phyloP scores from a whole-genome alignment of 1,140 invertebrate species.

The Oryzaephilus surinamensis region DNA sequence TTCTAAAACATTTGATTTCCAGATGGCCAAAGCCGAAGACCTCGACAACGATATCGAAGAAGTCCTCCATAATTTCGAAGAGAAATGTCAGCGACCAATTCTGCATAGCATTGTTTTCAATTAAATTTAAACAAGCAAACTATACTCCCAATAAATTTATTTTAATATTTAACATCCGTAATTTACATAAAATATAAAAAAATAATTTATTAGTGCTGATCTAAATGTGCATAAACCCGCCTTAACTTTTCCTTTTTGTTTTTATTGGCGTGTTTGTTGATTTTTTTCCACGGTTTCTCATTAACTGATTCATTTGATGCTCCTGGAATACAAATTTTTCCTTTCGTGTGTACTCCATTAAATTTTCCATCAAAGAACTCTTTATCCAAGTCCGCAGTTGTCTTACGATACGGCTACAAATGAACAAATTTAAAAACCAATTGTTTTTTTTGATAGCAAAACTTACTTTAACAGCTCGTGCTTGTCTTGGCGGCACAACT shows the following conservation, averaged over 20 bases:
- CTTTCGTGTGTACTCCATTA: slow-evolving; percentile 39
- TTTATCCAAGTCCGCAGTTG: slow-evolving; percentile 45
- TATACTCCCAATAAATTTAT: slow-evolving; percentile 4
- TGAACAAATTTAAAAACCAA: slow-evolving; percentile 6
- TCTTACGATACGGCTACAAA: slow-evolving; percentile 34
- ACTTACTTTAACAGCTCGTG: slow-evolving; percentile 43
- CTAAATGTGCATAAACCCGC: slow-evolving; percentile 66
- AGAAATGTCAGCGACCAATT: slow-evolving; percentile 74
- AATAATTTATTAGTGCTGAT: slow-evolving; percentile 49
- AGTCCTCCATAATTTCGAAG: slow-evolving; percentile 90
- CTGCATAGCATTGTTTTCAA: slow-evolving; percentile 93
- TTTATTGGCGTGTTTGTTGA: slow-evolving; percentile 66
- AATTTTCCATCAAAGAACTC: slow-evolving; percentile 44
- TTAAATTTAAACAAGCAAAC: slow-evolving; percentile 34
- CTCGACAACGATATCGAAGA: slow-evolving; percentile 98
- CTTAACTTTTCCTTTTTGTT: slow-evolving; percentile 82
- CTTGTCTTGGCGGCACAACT: slow-evolving; percentile 41
- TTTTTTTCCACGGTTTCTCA: slow-evolving; percentile 72
- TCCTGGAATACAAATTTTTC: too few species aligned
- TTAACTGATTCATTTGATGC: too few species aligned
- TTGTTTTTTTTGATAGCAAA: too few species aligned
- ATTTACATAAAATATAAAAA: slow-evolving; percentile 4
- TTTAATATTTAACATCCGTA: slow-evolving; percentile 5
- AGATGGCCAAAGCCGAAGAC: slow-evolving; percentile 85
- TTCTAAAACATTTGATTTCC: slow-evolving; percentile 33